Evolutionary conservation across 2,113 vertebrate genomes (phyloP), one percentile per base, ranked within the genome.

Genomic region (Pomatostomus ruficeps): DNA sequence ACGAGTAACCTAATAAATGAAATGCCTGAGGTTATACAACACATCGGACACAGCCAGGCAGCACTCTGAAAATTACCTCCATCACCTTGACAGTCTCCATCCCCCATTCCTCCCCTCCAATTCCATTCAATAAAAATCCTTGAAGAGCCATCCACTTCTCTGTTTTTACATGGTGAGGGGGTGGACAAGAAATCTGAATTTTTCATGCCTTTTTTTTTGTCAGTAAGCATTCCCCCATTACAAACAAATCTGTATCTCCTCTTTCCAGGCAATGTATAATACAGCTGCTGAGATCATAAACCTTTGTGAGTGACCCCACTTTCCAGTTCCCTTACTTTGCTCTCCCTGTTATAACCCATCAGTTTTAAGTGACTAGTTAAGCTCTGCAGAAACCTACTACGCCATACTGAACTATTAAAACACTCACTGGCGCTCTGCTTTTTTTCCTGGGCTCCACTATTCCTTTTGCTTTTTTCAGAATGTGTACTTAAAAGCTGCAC

Each of bases 1-100:
- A 61, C 2, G 7, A 82, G 42, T 46, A 82, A 92, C 45, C 68
- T 85, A 79, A 76, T 88, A 89, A 89, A 89, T 75, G 35, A 95
- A 94, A 72, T 82, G 81, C 74, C 78, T 57, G 73, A 92, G 89
- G 84, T 82, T 78, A 92, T 87, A 81, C 35, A 95, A 68, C 65
- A 61, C 36, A 87, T 62, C 76, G 89, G 81, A 89, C 29, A 79
- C 29, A 93, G 77, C 25, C 45, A 72, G 70, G 61, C 81, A 89
- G 61, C 43, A 48, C 22, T 91, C n/a, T 68, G 81, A 80, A 89
- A 88, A 95, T 78, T 59, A 82, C n/a, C 57, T 93, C 74, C 35
- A 51, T 71, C 57, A 87, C 70, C 43, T 71, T 88, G 79, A 76
- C 61, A 95, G 40, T 46, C 36, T 90, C 28, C 54, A 65, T 33